Percentiles rank a stretch among this genome's conserved stretches.
Conservation (phyloP, 2,113 vertebrate species). For the Notothenia rossii region DNA sequence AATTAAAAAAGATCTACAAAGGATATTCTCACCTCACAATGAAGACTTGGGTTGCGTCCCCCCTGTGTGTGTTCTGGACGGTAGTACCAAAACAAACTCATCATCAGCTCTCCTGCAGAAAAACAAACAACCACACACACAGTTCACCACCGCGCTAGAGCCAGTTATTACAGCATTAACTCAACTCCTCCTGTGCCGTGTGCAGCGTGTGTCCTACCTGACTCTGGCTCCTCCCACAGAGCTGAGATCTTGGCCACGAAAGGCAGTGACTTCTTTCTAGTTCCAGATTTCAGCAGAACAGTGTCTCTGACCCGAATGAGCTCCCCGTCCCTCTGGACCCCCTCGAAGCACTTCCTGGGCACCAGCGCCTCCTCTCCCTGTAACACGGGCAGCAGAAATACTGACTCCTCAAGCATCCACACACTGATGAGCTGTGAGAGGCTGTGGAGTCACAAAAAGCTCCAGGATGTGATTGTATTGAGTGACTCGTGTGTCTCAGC, state of each 20-base stretch:
- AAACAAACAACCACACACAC: not conserved
- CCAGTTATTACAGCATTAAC: not conserved
- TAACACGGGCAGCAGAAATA: constrained; percentile 50
- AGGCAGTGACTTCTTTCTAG: constrained; percentile 95
- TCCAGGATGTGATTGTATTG: constrained; percentile 32
- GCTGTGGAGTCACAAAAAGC: constrained; percentile 11
- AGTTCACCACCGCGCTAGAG: not conserved
- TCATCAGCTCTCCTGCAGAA: constrained; percentile 95
- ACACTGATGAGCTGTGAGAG: constrained; percentile 30
- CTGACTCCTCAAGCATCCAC: constrained; percentile 28
- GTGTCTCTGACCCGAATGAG: constrained; percentile 95
- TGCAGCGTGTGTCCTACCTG: constrained; percentile 83
- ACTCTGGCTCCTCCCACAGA: constrained; percentile 96
- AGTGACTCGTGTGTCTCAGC: constrained; percentile 14
- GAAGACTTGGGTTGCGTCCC: constrained; percentile 91
- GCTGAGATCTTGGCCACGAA: constrained; percentile 97
- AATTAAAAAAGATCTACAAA: no score
- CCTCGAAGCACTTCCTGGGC: constrained; percentile 93
- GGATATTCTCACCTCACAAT: constrained; percentile 88
- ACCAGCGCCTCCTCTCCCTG: constrained; percentile 93
- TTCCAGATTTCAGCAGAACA: constrained; percentile 94
- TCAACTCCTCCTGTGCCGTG: not conserved
- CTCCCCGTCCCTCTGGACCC: constrained; percentile 92
- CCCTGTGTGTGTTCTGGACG: constrained; percentile 98
- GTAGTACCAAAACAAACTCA: constrained; percentile 99